Base-by-base conservation (phyloP, 2,797 vertebrate genomes). In the Mormyrus hasselquistii region DNA sequence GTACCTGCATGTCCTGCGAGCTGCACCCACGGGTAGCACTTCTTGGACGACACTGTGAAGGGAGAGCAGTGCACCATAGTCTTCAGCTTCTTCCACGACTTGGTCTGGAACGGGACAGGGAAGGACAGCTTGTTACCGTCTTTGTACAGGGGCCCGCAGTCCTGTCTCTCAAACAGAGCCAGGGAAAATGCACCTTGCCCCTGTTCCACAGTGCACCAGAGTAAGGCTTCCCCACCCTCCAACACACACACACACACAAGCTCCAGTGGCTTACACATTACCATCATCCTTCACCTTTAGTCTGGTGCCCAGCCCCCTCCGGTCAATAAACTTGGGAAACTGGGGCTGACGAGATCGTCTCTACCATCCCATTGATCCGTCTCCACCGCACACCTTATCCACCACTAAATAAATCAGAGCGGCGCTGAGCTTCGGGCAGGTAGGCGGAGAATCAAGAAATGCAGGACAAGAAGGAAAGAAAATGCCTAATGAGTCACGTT, bases 21-120 rank as follows among this genome's bases (percentile, higher is more conserved):
- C 93, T 98, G 97, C 92, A 98, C 97, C 97, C 97, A 98, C 0
- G 97, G 96, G 91, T 97, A 97, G 87, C 94, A 95, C 90, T 96
- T 97, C 90, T 96, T 96, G 91, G 96, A 96, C 89, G 97, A 97
- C 92, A 97, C 96, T 1, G 96, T 90, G 0, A 97, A 97, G 0
- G 97, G 97, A 0, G 97, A 96, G 92, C 95, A 96, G 90, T 97
- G 96, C 90, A 98, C 96, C 95, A 97, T 96, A 0, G 95, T 97
- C 94, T 97, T 97, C 92, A 97, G 88, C 89, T 96, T 98, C 91
- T 94, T 96, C 97, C 97, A 98, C 0, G 97, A 93, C 90, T 96
- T 97, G 89, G 93, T 95, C 97, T 98, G 91, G 49, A 65, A 85
- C 89, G 90, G 86, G 16, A 89, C 49, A 89, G 88, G 6, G 65